These are phyloP conservation scores for Nomia melanderi DNA, from an alignment of 1,140 invertebrate species.

Conservation along the genomic window DNA sequence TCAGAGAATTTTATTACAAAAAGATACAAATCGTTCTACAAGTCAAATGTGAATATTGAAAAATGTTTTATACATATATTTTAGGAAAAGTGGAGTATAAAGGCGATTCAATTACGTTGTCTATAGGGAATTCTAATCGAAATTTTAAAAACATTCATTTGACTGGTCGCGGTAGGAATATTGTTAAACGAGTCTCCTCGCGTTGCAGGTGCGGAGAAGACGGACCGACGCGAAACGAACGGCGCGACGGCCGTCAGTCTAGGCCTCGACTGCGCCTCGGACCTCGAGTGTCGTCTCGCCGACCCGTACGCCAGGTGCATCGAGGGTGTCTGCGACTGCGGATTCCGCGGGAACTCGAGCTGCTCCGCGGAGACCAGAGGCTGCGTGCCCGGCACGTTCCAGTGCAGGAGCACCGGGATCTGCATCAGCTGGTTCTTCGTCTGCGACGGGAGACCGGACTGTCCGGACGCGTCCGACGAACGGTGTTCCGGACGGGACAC, in stretches of 20 bases:
- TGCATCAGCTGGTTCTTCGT: constrained; percentile 96
- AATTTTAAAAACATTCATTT: too few species aligned
- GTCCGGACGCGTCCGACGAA: constrained; percentile 92
- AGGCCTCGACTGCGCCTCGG: constrained; percentile 87
- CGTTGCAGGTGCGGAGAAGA: constrained; percentile 68
- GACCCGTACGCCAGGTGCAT: constrained; percentile 90
- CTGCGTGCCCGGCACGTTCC: constrained; percentile 91
- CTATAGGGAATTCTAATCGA: too few species aligned
- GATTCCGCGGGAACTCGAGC: constrained; percentile 78
- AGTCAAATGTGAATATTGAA: too few species aligned
- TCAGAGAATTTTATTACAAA: too few species aligned
- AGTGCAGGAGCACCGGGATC: constrained; percentile 89
- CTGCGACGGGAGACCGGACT: constrained; percentile 95
- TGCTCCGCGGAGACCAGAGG: constrained; percentile 88
- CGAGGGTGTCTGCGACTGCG: constrained; percentile 90
- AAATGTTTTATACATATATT: too few species aligned
- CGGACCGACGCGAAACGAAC: constrained; percentile 79
- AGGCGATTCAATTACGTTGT: too few species aligned
- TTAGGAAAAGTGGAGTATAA: too few species aligned
- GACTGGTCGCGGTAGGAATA: too few species aligned
- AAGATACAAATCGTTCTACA: too few species aligned
- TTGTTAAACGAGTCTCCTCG: too few species aligned
- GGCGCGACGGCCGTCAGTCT: constrained; percentile 86
- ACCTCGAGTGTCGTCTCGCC: constrained; percentile 89
- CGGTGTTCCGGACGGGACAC: constrained; percentile 81